phyloP scores from a whole-genome alignment of 2,888 invertebrate species.

The Agriopis leucophaearia region DNA sequence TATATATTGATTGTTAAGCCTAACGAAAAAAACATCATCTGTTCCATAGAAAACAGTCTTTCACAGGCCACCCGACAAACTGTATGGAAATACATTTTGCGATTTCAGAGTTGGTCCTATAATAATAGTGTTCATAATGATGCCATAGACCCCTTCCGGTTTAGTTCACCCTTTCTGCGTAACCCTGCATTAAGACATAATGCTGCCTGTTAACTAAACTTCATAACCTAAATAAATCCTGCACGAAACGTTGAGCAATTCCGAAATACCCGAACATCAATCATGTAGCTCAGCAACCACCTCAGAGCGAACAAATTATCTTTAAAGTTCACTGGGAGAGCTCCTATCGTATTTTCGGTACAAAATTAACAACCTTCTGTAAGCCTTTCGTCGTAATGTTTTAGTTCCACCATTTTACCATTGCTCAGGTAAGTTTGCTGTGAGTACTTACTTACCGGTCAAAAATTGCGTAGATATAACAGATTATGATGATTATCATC shows the following conservation, averaged over 20 bases:
- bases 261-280: conserved; percentile 13
- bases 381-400: neutral
- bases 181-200: neutral
- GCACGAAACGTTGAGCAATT: conserved; percentile 22
- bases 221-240: conserved; percentile 16
- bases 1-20: no score
- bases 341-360: neutral
- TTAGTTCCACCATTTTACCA: neutral
- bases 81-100: no score
- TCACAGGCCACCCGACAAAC: no score
- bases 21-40: no score
- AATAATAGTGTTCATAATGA: no score
- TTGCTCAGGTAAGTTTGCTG: neutral
- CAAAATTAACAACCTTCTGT: neutral
- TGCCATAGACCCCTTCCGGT: no score
- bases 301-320: neutral
- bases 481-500: conserved; percentile 16
- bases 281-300: conserved; percentile 7
- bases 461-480: conserved; percentile 20
- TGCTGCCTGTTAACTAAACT: conserved; percentile 14
- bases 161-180: no score
- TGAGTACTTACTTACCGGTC: neutral
- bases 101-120: no score
- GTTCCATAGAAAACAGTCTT: no score
- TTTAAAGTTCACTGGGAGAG: neutral